Conservation (phyloP, 2,888 invertebrate genomes). For the Drosophila ezoana region DNA sequence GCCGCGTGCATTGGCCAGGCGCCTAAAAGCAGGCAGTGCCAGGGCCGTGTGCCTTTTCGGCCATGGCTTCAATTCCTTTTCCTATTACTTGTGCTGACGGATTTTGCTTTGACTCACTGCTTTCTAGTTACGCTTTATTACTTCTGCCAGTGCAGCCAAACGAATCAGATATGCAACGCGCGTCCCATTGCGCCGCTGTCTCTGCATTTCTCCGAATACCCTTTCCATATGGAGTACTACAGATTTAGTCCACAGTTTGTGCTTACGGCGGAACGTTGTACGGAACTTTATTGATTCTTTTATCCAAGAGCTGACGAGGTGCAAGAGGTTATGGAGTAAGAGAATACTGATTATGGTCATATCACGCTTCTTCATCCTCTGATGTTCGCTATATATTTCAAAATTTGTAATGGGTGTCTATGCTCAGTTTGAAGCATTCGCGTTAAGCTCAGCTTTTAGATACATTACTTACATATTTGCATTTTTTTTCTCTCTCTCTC, state of each 20-base stretch:
- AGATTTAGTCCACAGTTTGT: not conserved
- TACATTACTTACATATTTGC: too few species aligned
- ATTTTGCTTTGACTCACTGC: conserved; percentile 62
- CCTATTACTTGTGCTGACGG: conserved; percentile 72
- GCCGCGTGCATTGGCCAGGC: conserved; percentile 21
- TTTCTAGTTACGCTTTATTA: conserved; percentile 72
- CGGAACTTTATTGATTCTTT: too few species aligned
- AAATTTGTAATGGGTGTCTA: too few species aligned
- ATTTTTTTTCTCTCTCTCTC: too few species aligned
- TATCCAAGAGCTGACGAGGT: not conserved
- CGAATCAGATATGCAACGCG: conserved; percentile 69
- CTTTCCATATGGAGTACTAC: not conserved
- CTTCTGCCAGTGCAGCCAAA: conserved; percentile 48
- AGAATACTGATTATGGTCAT: too few species aligned
- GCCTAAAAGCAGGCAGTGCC: conserved; percentile 39
- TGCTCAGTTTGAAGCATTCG: too few species aligned
- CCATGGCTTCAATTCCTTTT: conserved; percentile 46
- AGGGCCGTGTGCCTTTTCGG: conserved; percentile 31
- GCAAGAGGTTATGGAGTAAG: too few species aligned
- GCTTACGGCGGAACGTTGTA: not conserved
- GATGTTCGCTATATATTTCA: not conserved
- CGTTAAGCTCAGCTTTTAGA: too few species aligned
- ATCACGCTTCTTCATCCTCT: not conserved
- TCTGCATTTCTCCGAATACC: conserved; percentile 11
- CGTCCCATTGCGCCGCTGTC: conserved; percentile 52